These are phyloP conservation scores for Heterochromis multidens DNA, from an alignment of 2,113 vertebrate genomes.

Conservation along the genomic window DNA sequence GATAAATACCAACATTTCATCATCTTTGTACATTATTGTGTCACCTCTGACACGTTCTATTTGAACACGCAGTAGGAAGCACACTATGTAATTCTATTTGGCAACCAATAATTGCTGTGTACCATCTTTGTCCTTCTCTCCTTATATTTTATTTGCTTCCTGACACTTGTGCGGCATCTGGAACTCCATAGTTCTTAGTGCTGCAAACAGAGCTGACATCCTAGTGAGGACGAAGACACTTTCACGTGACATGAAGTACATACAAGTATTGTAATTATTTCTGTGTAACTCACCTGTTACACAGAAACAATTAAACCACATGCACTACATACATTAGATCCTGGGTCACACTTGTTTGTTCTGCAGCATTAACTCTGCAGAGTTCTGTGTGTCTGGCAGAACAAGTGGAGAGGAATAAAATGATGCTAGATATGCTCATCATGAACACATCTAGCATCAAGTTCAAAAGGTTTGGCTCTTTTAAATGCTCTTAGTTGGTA, in stretches of 20 bases:
- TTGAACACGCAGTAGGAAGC: background rate
- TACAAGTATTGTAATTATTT: background rate
- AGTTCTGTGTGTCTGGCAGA: background rate
- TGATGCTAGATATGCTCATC: background rate
- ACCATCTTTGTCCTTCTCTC: background rate
- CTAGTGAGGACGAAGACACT: background rate
- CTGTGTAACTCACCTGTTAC: background rate
- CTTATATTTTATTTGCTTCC: no score
- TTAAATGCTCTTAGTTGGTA: background rate
- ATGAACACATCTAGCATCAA: background rate
- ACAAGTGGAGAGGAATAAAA: background rate
- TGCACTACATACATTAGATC: background rate
- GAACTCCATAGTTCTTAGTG: background rate
- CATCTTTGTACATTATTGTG: background rate
- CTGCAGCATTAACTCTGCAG: background rate
- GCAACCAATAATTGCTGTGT: background rate
- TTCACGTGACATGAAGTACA: background rate
- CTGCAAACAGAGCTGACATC: background rate
- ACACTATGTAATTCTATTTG: fast-evolving
- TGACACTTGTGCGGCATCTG: background rate
- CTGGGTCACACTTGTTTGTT: background rate
- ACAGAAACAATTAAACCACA: background rate
- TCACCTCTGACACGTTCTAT: background rate
- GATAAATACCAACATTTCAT: background rate
- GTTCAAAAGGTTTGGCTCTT: background rate